phyloP scores from a whole-genome alignment of 2,888 invertebrate species.

The Arctia plantaginis region DNA sequence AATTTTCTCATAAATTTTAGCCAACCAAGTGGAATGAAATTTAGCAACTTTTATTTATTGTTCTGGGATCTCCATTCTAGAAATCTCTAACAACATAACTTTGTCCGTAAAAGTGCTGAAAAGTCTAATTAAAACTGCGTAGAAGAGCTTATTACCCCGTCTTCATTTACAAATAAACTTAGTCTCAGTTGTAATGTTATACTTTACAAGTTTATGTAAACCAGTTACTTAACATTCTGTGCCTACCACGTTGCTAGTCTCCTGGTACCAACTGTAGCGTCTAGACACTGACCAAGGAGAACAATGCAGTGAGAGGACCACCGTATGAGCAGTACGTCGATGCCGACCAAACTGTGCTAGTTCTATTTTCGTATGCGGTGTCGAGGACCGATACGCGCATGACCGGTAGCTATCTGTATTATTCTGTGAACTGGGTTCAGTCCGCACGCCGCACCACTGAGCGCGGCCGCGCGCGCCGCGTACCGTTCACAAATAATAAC shows the following conservation, averaged over 20 bases:
- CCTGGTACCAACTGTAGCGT: slow-evolving; percentile 21
- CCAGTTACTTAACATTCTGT: slow-evolving; percentile 35
- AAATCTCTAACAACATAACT: not conserved
- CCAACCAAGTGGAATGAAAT: too few relatives aligned
- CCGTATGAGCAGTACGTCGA: slow-evolving; percentile 42
- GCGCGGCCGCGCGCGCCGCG: slow-evolving; percentile 85
- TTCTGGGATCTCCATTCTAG: not conserved
- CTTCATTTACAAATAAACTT: not conserved
- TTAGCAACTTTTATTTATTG: not conserved
- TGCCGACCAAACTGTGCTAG: slow-evolving; percentile 60
- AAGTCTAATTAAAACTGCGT: not conserved
- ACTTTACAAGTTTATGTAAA: slow-evolving; percentile 15
- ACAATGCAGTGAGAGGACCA: slow-evolving; percentile 59
- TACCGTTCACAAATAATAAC: slow-evolving; percentile 54
- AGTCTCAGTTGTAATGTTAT: not conserved
- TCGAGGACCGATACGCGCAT: slow-evolving; percentile 80
- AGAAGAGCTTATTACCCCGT: not conserved
- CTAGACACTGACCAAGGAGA: slow-evolving; percentile 54
- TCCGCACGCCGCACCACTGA: slow-evolving; percentile 72
- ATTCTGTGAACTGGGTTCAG: slow-evolving; percentile 64
- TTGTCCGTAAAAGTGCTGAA: not conserved
- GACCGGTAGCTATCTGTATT: slow-evolving; percentile 68
- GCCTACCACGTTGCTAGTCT: slow-evolving; percentile 29
- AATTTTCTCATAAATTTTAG: not conserved
- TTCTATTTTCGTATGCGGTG: slow-evolving; percentile 73